These are phyloP conservation scores for human DNA, from an alignment of 2,113 vertebrate genomes.

Conservation along the genomic window DNA sequence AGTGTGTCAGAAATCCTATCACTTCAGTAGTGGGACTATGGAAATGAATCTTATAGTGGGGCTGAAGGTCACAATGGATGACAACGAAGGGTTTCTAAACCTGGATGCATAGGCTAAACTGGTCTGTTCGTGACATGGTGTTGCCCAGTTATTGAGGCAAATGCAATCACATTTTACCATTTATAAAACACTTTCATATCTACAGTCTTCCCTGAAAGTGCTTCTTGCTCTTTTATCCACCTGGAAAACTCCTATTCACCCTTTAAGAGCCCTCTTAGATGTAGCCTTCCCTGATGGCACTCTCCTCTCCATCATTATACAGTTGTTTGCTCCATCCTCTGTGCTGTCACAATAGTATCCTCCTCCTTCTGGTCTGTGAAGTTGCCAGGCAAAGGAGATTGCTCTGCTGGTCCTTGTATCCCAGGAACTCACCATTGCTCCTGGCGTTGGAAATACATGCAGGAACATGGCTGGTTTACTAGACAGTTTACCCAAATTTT, in stretches of 20 bases:
- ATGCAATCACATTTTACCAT: not conserved
- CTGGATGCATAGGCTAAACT: not conserved
- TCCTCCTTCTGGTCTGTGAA: not conserved
- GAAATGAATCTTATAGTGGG: not conserved
- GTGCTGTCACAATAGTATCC: not conserved
- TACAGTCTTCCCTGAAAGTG: not conserved
- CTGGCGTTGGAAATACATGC: accelerated
- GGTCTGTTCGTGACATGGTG: not conserved
- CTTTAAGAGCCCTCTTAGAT: not conserved
- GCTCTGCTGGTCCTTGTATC: not conserved
- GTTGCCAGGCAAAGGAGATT: not conserved
- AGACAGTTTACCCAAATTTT: not conserved
- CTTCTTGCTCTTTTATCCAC: not conserved
- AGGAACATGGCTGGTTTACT: not conserved
- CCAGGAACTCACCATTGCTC: not conserved
- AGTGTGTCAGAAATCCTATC: not conserved
- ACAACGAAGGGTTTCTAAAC: not conserved
- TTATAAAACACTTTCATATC: not conserved
- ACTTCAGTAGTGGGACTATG: not conserved
- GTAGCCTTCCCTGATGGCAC: not conserved
- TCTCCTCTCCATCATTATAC: not conserved
- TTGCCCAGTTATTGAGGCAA: not conserved
- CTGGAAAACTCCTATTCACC: not conserved
- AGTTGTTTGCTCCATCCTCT: not conserved
- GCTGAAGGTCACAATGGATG: not conserved